Percentiles rank a stretch among this genome's conserved stretches.
Evolutionary conservation across 1,140 invertebrate genomes (phyloP).

Genomic region (Hylaeus volcanicus): DNA sequence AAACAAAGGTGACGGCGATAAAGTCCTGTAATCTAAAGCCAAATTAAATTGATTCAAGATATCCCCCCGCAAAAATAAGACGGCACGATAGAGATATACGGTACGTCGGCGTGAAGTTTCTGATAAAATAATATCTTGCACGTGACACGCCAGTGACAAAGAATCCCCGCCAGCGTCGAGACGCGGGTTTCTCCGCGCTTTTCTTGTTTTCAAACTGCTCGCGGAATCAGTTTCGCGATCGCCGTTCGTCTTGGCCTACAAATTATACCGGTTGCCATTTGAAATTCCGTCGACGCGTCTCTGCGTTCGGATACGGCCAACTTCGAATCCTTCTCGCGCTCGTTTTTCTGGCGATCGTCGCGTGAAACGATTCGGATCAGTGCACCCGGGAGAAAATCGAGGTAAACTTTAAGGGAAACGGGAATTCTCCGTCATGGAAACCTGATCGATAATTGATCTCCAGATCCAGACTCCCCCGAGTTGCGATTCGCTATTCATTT

Average conservation of each 20-base stretch:
- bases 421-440: too few relatives aligned
- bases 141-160: conserved; percentile 45
- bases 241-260: background rate
- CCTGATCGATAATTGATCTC: too few relatives aligned
- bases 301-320: background rate
- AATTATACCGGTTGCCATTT: background rate
- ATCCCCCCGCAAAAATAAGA: conserved; percentile 36
- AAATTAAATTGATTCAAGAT: conserved; percentile 54
- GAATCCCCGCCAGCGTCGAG: conserved; percentile 11
- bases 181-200: background rate
- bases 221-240: conserved; percentile 19
- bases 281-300: background rate
- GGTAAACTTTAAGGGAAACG: background rate
- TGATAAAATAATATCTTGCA: conserved; percentile 42
- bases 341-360: background rate
- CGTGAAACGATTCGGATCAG: background rate
- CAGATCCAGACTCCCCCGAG: too few relatives aligned
- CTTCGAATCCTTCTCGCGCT: background rate
- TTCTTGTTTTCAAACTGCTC: background rate
- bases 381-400: background rate
- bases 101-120: background rate
- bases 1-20: conserved; percentile 27
- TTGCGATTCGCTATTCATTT: too few relatives aligned
- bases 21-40: conserved; percentile 43
- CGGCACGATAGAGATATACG: conserved; percentile 14